These are phyloP conservation scores for Daubentonia madagascariensis DNA, from an alignment of 2,113 vertebrate genomes.

Conservation along the genomic window DNA sequence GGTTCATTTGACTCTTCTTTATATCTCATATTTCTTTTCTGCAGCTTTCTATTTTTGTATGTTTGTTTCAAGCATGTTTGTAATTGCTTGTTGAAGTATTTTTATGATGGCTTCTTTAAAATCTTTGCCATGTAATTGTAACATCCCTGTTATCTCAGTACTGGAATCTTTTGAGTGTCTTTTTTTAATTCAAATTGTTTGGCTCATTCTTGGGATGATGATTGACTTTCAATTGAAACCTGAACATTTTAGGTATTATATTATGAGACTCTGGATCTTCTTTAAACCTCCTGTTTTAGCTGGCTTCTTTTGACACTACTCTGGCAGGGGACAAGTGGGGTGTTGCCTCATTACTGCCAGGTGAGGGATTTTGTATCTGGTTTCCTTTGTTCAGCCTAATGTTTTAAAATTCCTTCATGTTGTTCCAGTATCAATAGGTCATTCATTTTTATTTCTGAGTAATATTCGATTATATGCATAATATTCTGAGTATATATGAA, in stretches of 20 bases:
- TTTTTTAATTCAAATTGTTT: not conserved
- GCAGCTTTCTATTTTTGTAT: not conserved
- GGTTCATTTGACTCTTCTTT: not conserved
- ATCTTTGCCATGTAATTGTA: not conserved
- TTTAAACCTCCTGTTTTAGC: not conserved
- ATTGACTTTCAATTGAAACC: not conserved
- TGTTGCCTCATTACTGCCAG: not conserved
- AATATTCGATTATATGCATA: not conserved
- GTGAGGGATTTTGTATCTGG: not conserved
- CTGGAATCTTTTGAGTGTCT: not conserved
- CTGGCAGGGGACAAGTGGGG: not conserved
- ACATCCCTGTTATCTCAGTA: not conserved
- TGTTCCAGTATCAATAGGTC: not conserved
- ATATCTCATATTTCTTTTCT: not conserved
- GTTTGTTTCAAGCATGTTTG: not conserved
- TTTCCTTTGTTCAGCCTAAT: not conserved
- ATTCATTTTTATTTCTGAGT: not conserved
- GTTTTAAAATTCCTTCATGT: conserved; percentile 19
- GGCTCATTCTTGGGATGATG: not conserved
- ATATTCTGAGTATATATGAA: not conserved
- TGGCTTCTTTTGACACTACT: not conserved
- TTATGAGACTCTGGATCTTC: not conserved
- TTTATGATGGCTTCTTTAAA: not conserved
- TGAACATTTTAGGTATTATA: not conserved
- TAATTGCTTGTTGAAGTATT: not conserved